Conservation (phyloP, 2,113 vertebrate species). For the Ammospiza nelsoni region DNA sequence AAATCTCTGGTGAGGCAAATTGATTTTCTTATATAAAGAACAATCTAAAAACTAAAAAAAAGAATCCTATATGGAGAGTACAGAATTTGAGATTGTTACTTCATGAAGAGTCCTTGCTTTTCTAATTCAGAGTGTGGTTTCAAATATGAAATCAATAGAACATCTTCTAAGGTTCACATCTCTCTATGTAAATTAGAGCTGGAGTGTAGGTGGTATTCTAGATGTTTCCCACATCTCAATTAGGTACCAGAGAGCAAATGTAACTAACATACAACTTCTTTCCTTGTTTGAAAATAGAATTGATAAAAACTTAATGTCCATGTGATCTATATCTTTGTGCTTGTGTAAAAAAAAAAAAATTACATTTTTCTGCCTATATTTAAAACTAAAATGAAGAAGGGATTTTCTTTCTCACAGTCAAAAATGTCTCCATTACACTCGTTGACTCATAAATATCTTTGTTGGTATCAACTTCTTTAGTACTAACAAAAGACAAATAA, state of each 20-base stretch:
- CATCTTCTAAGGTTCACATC: background rate
- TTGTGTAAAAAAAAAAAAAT: background rate
- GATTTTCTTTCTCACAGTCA: background rate
- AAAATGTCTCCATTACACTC: background rate
- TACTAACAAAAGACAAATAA: background rate
- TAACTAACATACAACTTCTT: background rate
- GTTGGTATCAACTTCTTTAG: background rate
- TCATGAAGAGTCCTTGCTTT: background rate
- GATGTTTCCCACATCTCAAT: background rate
- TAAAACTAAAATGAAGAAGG: background rate
- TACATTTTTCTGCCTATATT: background rate
- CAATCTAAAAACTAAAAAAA: background rate
- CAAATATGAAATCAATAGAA: background rate
- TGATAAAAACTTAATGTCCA: background rate
- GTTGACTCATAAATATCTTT: background rate
- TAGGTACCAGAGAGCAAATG: background rate
- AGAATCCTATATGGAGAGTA: background rate
- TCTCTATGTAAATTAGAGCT: background rate
- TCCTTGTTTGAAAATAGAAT: background rate
- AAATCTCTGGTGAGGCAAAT: background rate
- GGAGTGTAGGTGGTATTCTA: background rate
- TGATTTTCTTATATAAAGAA: background rate
- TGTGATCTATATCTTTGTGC: background rate
- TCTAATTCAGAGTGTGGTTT: background rate
- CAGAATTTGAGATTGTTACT: background rate